Conservation (phyloP, 2,888 invertebrate species). For the Timandra comae region DNA sequence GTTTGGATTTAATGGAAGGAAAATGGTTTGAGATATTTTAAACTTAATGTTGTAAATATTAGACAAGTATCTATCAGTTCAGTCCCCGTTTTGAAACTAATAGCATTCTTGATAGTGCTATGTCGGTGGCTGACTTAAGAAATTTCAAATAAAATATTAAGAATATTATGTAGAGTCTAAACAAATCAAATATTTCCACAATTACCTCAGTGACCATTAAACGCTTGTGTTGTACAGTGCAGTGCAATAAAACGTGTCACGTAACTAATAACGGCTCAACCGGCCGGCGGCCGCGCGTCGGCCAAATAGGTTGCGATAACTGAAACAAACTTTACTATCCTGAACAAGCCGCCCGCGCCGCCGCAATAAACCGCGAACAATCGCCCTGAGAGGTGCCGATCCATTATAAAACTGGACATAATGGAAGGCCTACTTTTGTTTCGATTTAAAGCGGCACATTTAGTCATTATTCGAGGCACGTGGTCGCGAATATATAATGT, state of each 20-base stretch:
- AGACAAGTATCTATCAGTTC: too few relatives aligned
- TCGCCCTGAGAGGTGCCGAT: conserved; percentile 55
- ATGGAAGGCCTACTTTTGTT: conserved; percentile 64
- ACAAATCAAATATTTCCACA: background rate
- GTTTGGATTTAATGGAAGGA: too few relatives aligned
- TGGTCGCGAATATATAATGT: conserved; percentile 73
- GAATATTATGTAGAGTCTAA: too few relatives aligned
- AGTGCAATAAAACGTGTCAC: background rate
- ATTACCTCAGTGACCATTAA: too few relatives aligned
- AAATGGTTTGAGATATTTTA: too few relatives aligned
- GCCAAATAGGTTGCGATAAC: conserved; percentile 12
- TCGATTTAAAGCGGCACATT: conserved; percentile 49
- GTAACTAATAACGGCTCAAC: background rate
- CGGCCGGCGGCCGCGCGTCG: conserved; percentile 5
- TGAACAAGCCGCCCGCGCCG: conserved; percentile 24
- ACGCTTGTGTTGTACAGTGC: background rate
- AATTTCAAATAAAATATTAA: background rate
- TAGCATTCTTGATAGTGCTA: conserved; percentile 11
- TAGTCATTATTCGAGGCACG: conserved; percentile 69
- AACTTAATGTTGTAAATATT: too few relatives aligned
- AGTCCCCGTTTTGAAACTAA: too few relatives aligned
- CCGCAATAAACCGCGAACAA: conserved; percentile 38
- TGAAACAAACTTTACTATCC: conserved; percentile 15
- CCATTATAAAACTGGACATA: conserved; percentile 53
- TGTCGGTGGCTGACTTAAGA: background rate